phyloP scores from a whole-genome alignment of 2,113 vertebrate species.

The Phrynocephalus versicolor region DNA sequence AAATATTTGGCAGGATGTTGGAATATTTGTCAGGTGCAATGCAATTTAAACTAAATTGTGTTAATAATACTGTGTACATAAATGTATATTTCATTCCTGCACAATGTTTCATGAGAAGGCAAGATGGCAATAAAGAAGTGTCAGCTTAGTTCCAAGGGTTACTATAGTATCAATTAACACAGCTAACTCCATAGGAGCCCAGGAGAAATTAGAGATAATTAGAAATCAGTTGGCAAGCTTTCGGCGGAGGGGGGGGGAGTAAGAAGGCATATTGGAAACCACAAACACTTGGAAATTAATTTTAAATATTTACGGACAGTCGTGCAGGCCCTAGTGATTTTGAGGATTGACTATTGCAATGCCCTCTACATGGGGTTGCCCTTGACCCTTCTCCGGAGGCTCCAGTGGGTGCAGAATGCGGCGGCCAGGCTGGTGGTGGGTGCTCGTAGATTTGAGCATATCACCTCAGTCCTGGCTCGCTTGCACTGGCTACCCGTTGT shows the following conservation, averaged over 20 bases:
- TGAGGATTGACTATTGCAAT: too few species aligned
- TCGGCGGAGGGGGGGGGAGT: constrained; percentile 17
- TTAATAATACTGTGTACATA: constrained; percentile 13
- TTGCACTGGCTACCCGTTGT: too few species aligned
- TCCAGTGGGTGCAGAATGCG: too few species aligned
- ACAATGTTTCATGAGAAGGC: constrained; percentile 42
- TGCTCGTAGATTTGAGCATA: too few species aligned
- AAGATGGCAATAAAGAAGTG: constrained; percentile 20
- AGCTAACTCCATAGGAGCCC: constrained; percentile 27
- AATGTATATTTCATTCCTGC: constrained; percentile 35
- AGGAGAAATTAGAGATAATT: constrained; percentile 51
- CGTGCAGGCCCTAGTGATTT: too few species aligned
- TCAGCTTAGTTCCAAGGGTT: constrained; percentile 24
- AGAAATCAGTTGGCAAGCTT: constrained; percentile 21
- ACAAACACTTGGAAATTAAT: constrained; percentile 17
- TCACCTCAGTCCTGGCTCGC: too few species aligned
- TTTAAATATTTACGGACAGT: too few species aligned
- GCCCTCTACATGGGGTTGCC: too few species aligned
- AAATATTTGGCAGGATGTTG: constrained; percentile 31
- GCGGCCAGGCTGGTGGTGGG: too few species aligned
- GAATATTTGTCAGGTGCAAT: constrained; percentile 4
- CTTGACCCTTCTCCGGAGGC: too few species aligned
- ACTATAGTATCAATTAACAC: constrained; percentile 62
- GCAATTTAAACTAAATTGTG: constrained; percentile 48
- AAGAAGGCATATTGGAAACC: constrained; percentile 22